Conservation (phyloP, 2,113 vertebrate species). For the Rhagologus leucostigma region DNA sequence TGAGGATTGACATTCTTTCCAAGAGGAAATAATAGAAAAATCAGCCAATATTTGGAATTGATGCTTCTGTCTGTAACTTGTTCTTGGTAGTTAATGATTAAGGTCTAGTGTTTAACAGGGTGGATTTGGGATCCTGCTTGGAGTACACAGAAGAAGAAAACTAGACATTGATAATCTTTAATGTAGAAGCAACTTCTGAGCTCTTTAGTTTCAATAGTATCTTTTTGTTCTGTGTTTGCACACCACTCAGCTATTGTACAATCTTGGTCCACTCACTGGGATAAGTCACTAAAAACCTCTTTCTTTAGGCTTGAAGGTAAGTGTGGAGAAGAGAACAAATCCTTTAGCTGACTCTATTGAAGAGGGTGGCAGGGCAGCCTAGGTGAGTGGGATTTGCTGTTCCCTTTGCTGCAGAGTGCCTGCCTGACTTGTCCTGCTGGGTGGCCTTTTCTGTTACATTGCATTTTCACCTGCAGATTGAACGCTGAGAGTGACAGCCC, state of each 20-base stretch:
- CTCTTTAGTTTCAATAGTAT: neutral
- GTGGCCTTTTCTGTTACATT: neutral
- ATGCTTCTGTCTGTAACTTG: neutral
- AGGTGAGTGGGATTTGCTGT: neutral
- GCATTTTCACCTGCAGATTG: slow-evolving; percentile 3
- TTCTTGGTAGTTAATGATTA: neutral
- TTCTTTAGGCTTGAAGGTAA: neutral
- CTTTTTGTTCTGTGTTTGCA: neutral
- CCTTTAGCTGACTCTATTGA: neutral
- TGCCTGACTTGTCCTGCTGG: neutral
- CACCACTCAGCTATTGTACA: neutral
- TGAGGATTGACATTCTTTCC: neutral
- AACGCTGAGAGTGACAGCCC: neutral
- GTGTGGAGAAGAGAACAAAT: neutral
- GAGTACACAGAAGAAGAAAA: neutral
- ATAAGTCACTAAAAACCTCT: neutral
- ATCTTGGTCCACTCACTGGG: neutral
- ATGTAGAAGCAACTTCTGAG: neutral
- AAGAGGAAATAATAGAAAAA: neutral
- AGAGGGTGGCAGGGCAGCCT: neutral
- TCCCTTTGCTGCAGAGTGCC: neutral
- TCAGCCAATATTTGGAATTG: neutral
- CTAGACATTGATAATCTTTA: neutral
- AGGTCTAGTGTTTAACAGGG: neutral
- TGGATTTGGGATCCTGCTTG: neutral